These are phyloP conservation scores for Mastigias papua DNA, from an alignment of 30 jellyfish, hydroid and myxozoan genomes.

Conservation along the genomic window DNA sequence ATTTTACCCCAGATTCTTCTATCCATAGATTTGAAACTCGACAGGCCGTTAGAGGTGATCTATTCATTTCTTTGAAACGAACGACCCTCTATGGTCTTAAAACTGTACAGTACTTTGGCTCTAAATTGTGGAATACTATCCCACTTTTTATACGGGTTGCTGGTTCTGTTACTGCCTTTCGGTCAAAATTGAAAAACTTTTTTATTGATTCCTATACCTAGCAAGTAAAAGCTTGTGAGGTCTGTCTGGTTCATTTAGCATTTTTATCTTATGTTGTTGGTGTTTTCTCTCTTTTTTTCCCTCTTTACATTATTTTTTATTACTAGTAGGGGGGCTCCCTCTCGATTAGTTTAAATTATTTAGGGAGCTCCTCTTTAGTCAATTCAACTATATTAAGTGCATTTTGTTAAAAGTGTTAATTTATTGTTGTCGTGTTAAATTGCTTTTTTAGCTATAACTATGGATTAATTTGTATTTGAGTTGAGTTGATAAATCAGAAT, in stretches of 20 bases:
- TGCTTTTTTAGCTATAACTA: too few relatives aligned
- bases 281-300: neutral
- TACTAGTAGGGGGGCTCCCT: neutral
- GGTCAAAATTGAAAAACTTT: neutral
- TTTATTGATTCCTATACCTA: neutral
- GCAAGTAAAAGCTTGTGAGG: neutral
- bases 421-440: constrained; percentile 2
- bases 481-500: too few relatives aligned
- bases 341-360: neutral
- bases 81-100: neutral
- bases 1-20: neutral
- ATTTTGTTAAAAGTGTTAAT: neutral
- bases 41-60: neutral
- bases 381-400: neutral
- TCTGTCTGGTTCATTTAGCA: neutral
- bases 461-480: too few relatives aligned
- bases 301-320: neutral
- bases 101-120: neutral
- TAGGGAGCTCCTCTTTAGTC: neutral
- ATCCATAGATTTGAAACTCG: neutral
- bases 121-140: neutral
- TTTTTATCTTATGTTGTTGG: neutral
- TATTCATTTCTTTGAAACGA: constrained; percentile 18
- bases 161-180: neutral
- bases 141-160: neutral